Base-by-base conservation (phyloP, 2,113 vertebrate genomes). In the Peromyscus californicus region DNA sequence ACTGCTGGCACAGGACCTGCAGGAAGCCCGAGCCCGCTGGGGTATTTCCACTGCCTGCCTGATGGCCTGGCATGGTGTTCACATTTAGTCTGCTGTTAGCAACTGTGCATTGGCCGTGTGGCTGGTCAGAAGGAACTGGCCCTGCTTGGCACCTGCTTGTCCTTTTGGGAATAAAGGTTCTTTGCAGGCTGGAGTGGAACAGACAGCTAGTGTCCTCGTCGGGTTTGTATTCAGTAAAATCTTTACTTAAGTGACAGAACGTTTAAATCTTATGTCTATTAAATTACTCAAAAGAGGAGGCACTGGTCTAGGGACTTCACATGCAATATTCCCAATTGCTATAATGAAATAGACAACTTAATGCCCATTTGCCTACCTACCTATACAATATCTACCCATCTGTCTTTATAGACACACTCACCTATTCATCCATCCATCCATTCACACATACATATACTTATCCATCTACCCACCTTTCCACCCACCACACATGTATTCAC, bases 181-280 rank as follows among this genome's bases (percentile, higher is more conserved):
- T 82, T 84, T 72, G 48, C n/a, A 80, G 76, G 5, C 10, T 12
- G 21, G 16, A 69, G 36, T 11, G 13, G 9, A 45, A 24, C 78
- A 90, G 57, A 42, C 17, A 70, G 21, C 63, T 16, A 24, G 1
- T 9, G 22, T 39, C 29, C 42, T 45, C 67, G 9, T 2, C 39
- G 54, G 48, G 19, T 42, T 45, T 36, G 85, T 69, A 59, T 51
- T 57, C 70, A 17, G 29, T n/a, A 69, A n/a, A 29, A 85, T 51
- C 7, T 42, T 42, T 80, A 63, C 39, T 95, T 80, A 94, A 90
- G 79, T 93, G 74, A 90, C 22, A 70, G 83, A 88, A 63, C 3
- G 59, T 48, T 29, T 16, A 87, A 70, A 45, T 1, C 29, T 54
- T 51, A 31, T 17, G 19, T 39, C 39, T 48, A 13, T n/a, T 13